Base-by-base conservation (phyloP, 2,113 vertebrate genomes). In the Lontra canadensis region DNA sequence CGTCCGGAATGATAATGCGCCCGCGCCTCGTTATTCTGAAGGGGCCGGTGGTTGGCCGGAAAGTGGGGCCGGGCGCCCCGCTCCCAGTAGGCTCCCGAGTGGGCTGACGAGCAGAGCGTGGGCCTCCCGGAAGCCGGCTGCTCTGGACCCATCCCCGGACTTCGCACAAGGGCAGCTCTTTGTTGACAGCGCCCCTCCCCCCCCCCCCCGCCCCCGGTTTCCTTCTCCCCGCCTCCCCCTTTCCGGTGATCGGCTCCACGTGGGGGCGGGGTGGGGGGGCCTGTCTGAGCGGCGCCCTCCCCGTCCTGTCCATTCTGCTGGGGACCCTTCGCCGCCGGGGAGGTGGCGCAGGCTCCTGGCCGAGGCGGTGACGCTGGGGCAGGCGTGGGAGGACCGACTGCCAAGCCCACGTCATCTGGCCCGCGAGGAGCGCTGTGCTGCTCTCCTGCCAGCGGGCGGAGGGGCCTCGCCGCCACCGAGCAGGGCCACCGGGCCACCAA, bases 21-120 rank as follows among this genome's bases (percentile, higher is more conserved):
- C 49, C 96, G 88, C 69, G 83, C 95, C 90, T 89, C 95, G 55
- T 71, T 6, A 0, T 57, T 80, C 91, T 74, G 47, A 29, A 95
- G 97, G 97, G 97, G 88, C 95, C 95, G 97, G 97, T 98, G 95
- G 98, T 98, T 98, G 98, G 98, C 96, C 82, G 96, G 98, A 93
- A 97, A 98, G 98, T 92, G 98, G 97, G 39, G 89, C 85, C 79
- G 61, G 73, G 90, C 87, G 85, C 57, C 15, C 3, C 44, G 47
- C 61, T 84, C 63, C 36, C 73, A 44, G 90, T 90, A 95, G 88
- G 44, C 94, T 90, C 89, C 79, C 36, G 80, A 81, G 94, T 92
- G 69, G 79, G 96, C 55, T 39, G 87, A n/a, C 61, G 18, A 69
- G 21, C 88, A 34, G 42, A 61, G 86, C 82, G 61, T 95, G 97